Evolutionary conservation across 2,888 invertebrate genomes (phyloP).

Genomic region (Acheta domesticus): DNA sequence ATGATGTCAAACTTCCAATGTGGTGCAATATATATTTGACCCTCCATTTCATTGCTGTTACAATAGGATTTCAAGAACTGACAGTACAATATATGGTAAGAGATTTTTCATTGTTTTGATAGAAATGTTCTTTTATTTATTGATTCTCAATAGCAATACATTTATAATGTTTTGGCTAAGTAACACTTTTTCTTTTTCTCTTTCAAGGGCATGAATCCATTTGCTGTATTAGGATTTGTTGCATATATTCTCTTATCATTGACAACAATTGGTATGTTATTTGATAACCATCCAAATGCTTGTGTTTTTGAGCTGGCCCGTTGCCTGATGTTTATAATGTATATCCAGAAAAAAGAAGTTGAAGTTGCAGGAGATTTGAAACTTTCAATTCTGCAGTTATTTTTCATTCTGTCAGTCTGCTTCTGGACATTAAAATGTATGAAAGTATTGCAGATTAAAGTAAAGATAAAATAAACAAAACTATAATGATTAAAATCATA

Average conservation of each 20-base stretch:
- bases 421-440: slow-evolving; percentile 63
- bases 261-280: slow-evolving; percentile 66
- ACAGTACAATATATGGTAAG: slow-evolving; percentile 60
- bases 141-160: too few relatives aligned
- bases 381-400: slow-evolving; percentile 52
- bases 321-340: slow-evolving; percentile 59
- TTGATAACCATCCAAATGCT: slow-evolving; percentile 63
- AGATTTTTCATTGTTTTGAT: slow-evolving; percentile 26
- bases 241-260: slow-evolving; percentile 65
- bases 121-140: too few relatives aligned
- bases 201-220: slow-evolving; percentile 57
- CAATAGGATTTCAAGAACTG: slow-evolving; percentile 65
- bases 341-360: slow-evolving; percentile 42
- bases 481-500: neutral
- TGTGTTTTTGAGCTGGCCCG: slow-evolving; percentile 61
- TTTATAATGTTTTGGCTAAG: too few relatives aligned
- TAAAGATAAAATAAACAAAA: slow-evolving; percentile 41
- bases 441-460: slow-evolving; percentile 56
- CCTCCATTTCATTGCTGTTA: slow-evolving; percentile 62
- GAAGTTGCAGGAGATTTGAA: slow-evolving; percentile 44
- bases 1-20: slow-evolving; percentile 60
- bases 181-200: too few relatives aligned
- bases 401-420: slow-evolving; percentile 58
- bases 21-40: slow-evolving; percentile 68
- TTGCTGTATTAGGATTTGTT: slow-evolving; percentile 57